Conservation (phyloP, 2,797 vertebrate genomes). For the Pangasius larnaudii region DNA sequence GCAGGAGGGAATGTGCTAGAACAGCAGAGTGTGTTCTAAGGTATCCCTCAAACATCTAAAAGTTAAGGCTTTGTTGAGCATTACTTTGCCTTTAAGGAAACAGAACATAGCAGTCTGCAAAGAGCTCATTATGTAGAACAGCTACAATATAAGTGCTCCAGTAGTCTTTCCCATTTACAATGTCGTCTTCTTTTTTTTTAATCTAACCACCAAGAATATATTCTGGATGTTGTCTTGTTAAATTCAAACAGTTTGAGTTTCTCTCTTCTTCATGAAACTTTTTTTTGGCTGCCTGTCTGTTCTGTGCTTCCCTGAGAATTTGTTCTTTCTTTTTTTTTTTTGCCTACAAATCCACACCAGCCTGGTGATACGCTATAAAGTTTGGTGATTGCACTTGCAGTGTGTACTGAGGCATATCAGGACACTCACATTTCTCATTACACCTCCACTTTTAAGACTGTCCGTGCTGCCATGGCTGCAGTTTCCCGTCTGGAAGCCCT, state of each 20-base stretch:
- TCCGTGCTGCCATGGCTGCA: conserved; percentile 18
- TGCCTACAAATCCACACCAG: background rate
- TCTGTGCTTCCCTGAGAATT: background rate
- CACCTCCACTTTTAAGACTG: conserved; percentile 1
- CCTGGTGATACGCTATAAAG: conserved; percentile 17
- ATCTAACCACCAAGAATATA: background rate
- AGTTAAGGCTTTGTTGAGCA: background rate
- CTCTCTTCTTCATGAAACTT: too few relatives aligned
- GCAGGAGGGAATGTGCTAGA: background rate
- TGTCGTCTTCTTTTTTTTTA: background rate
- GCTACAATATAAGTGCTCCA: background rate
- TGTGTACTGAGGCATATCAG: conserved; percentile 42
- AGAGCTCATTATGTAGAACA: background rate
- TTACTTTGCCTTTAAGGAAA: background rate
- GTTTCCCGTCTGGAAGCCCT: conserved; percentile 33
- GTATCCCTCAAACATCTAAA: background rate
- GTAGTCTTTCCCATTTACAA: background rate
- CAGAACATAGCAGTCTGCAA: background rate
- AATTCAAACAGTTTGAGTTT: background rate
- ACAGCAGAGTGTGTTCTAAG: background rate
- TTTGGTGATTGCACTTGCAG: conserved; percentile 38
- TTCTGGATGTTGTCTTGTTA: background rate
- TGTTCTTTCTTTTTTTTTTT: background rate
- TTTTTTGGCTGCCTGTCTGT: background rate
- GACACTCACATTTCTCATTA: conserved; percentile 46